Evolutionary conservation across 2,888 invertebrate species (phyloP).

Genomic region (Caenorhabditis afra): DNA sequence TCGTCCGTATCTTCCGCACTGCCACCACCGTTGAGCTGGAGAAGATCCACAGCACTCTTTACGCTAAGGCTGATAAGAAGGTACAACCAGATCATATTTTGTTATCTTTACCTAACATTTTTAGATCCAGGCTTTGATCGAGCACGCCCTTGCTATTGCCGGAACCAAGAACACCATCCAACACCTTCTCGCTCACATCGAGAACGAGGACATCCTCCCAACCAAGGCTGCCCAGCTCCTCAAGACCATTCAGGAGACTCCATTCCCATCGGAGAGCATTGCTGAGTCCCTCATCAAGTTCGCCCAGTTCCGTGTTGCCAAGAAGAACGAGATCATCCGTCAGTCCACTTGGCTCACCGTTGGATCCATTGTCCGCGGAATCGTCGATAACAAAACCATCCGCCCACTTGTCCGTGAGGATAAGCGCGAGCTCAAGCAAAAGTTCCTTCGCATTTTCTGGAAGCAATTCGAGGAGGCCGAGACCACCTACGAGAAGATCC

Average conservation of each 20-base stretch:
- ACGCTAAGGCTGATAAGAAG: conserved; percentile 44
- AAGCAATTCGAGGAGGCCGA: conserved; percentile 61
- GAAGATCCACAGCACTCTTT: conserved; percentile 60
- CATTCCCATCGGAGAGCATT: conserved; percentile 57
- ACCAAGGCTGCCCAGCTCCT: conserved; percentile 59
- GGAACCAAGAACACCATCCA: conserved; percentile 69
- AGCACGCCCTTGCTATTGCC: conserved; percentile 66
- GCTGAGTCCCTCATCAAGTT: conserved; percentile 53
- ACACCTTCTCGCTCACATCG: conserved; percentile 60
- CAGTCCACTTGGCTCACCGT: conserved; percentile 67
- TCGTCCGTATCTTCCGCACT: conserved; percentile 72
- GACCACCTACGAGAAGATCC: conserved; percentile 72
- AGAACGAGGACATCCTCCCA: conserved; percentile 48
- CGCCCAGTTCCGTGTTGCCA: conserved; percentile 32
- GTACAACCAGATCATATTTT: not conserved
- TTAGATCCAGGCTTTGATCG: conserved; percentile 62
- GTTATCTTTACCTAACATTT: too few relatives aligned
- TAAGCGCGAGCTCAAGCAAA: conserved; percentile 48
- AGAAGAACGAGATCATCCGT: conserved; percentile 41
- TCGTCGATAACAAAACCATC: conserved; percentile 37
- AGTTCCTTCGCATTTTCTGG: conserved; percentile 60
- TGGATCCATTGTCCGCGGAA: conserved; percentile 61
- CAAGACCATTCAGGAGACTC: conserved; percentile 67
- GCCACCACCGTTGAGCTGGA: conserved; percentile 67
- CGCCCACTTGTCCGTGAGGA: conserved; percentile 61